Evolutionary conservation across 23 tunicate species (phyloP).

Genomic region (Halocynthia roretzi): DNA sequence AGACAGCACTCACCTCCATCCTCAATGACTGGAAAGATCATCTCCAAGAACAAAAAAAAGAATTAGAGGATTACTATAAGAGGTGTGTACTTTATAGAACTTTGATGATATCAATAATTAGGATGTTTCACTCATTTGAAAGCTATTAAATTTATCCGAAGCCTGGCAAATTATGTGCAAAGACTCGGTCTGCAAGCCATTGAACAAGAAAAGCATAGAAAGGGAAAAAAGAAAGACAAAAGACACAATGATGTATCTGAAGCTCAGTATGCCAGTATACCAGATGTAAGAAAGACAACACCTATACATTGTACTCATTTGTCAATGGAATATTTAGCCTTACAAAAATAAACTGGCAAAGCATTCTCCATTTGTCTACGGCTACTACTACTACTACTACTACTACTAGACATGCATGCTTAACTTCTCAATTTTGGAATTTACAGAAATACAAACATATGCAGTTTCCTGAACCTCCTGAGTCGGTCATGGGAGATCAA

Average conservation of each 20-base stretch:
- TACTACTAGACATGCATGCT: too few species aligned
- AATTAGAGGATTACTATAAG: slow-evolving; percentile 77
- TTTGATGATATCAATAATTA: neutral
- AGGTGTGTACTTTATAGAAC: slow-evolving; percentile 7
- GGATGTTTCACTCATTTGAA: neutral
- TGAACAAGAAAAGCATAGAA: too few species aligned
- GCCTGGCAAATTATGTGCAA: neutral
- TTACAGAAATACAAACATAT: neutral
- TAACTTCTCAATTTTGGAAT: too few species aligned
- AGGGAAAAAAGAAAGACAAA: too few species aligned
- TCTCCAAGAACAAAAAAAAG: slow-evolving; percentile 61
- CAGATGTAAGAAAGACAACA: neutral
- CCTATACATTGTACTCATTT: too few species aligned
- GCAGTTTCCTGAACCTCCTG: slow-evolving; percentile 52
- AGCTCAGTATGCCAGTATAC: neutral
- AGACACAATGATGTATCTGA: neutral
- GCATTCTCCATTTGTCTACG: too few species aligned
- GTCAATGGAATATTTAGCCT: too few species aligned
- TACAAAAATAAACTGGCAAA: too few species aligned
- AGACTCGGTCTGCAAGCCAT: neutral
- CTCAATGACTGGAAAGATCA: slow-evolving; percentile 88
- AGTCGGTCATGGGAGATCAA: slow-evolving; percentile 49
- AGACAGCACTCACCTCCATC: slow-evolving; percentile 14
- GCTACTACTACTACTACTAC: too few species aligned
- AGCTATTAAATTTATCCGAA: neutral